Evolutionary conservation across 1,140 invertebrate species (phyloP).

Genomic region (Camponotus vicinus): DNA sequence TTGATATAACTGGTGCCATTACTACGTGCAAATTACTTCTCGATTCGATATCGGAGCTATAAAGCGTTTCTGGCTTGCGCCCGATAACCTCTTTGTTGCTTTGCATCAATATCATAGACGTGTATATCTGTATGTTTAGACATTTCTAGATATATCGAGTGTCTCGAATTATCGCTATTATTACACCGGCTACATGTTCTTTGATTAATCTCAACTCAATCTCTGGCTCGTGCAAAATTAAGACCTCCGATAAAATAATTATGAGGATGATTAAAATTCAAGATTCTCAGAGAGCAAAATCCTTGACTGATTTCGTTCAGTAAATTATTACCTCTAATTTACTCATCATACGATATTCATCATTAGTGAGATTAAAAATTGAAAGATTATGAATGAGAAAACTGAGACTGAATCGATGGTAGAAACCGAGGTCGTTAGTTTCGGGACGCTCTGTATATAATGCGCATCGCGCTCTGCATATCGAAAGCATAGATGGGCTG

Average conservation of each 20-base stretch:
- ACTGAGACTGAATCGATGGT: not conserved
- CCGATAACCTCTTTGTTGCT: slow-evolving; percentile 36
- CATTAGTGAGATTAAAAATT: not conserved
- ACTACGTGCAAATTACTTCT: slow-evolving; percentile 61
- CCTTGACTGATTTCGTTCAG: not conserved
- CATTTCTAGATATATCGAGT: not conserved
- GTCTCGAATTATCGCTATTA: slow-evolving; percentile 20
- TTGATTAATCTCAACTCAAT: not conserved
- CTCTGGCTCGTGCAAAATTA: not conserved
- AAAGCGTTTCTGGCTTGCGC: slow-evolving; percentile 28
- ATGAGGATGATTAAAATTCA: not conserved
- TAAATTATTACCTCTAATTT: not conserved
- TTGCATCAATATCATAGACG: slow-evolving; percentile 6
- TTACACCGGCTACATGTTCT: not conserved
- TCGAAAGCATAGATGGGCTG: slow-evolving; percentile 35
- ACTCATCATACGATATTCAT: not conserved
- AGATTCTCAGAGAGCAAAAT: not conserved
- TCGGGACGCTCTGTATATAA: not conserved
- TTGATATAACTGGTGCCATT: slow-evolving; percentile 27
- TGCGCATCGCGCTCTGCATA: slow-evolving; percentile 58
- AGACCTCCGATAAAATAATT: not conserved
- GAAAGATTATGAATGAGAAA: not conserved
- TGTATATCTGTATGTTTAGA: not conserved
- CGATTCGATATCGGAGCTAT: slow-evolving; percentile 22
- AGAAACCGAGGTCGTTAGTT: not conserved